A percentile compares a stretch with the other conserved stretches of the same genome.
Evolutionary conservation across 2,797 vertebrate genomes (phyloP).

Genomic region (Mormyrus proboscirostris): DNA sequence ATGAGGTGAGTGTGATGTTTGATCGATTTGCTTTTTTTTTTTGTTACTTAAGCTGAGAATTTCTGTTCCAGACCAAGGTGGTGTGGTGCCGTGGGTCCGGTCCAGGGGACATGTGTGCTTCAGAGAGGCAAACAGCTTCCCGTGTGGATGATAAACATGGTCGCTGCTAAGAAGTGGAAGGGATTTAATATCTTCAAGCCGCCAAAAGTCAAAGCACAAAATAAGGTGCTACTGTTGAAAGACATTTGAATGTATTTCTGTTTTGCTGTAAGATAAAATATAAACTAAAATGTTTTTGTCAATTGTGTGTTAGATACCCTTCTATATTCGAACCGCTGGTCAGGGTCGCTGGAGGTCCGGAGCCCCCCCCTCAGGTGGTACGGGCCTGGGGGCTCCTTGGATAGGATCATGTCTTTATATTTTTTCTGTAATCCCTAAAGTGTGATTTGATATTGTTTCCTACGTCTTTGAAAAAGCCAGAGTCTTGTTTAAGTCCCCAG

Average conservation of each 20-base stretch:
- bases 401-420: background rate
- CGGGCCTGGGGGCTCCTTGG: background rate
- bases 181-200: background rate
- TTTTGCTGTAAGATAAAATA: background rate
- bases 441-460: background rate
- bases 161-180: background rate
- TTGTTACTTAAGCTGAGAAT: background rate
- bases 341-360: background rate
- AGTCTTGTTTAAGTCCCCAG: background rate
- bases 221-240: background rate
- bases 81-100: background rate
- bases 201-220: background rate
- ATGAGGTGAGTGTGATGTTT: background rate
- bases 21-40: background rate
- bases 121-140: background rate
- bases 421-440: background rate
- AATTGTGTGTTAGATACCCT: background rate
- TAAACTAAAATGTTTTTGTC: background rate
- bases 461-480: background rate
- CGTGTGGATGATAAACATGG: background rate
- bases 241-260: background rate
- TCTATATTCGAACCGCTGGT: background rate
- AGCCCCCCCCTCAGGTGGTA: background rate
- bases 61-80: background rate
- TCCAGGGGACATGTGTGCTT: background rate